Evolutionary conservation across 2,888 invertebrate species (phyloP).

Genomic region (Halocaridina rubra): DNA sequence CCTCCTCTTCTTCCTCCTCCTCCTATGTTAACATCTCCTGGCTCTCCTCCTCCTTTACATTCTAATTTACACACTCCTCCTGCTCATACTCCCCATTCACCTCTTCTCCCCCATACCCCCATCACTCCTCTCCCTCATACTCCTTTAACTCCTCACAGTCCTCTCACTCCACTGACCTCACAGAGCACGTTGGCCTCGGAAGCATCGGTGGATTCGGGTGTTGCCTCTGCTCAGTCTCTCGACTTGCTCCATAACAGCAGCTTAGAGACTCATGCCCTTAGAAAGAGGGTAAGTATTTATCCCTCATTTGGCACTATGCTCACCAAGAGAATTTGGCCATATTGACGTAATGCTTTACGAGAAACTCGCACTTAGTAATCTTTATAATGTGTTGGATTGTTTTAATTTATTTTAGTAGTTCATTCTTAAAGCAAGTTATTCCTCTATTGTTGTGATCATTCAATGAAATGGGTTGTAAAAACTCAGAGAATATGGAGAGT

Average conservation of each 20-base stretch:
- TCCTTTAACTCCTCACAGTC: slow-evolving; percentile 30
- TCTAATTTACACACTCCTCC: slow-evolving; percentile 31
- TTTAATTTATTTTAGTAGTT: too few species aligned
- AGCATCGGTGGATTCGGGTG: slow-evolving; percentile 48
- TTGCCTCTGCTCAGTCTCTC: slow-evolving; percentile 46
- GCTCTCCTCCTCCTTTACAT: slow-evolving; percentile 33
- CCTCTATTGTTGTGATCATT: too few species aligned
- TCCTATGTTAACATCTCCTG: slow-evolving; percentile 17
- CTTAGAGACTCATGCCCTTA: slow-evolving; percentile 41
- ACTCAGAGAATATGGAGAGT: too few species aligned
- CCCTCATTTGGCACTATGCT: too few species aligned
- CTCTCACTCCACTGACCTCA: slow-evolving; percentile 48
- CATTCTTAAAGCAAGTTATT: too few species aligned
- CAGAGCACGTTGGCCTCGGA: slow-evolving; percentile 50
- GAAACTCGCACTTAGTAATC: too few species aligned
- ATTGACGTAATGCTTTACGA: too few species aligned
- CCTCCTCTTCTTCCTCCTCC: not conserved
- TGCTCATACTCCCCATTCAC: slow-evolving; percentile 21
- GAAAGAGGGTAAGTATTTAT: slow-evolving; percentile 39
- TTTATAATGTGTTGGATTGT: too few species aligned
- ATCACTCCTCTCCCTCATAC: slow-evolving; percentile 35
- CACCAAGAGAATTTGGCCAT: too few species aligned
- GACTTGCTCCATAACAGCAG: slow-evolving; percentile 42
- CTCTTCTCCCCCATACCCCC: slow-evolving; percentile 32
- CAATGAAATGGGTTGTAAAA: too few species aligned